Evolutionary conservation across 2,888 invertebrate species (phyloP), one percentile per base, ranked within the genome.

Genomic region (Flabesymbios commensalis): DNA sequence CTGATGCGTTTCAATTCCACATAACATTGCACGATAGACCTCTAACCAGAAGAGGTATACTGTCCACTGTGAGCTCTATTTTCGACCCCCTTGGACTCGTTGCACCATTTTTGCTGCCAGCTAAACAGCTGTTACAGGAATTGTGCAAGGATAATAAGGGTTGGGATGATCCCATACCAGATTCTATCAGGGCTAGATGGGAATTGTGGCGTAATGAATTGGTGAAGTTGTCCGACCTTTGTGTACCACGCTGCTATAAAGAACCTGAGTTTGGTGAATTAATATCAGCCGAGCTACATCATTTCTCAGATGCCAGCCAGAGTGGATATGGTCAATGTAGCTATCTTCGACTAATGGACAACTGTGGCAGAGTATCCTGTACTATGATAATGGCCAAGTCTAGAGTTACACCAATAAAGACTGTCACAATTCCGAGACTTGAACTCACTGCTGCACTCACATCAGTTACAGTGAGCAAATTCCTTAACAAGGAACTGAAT

Each of bases 21-120:
- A 64, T 73, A 7, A 48, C 26, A 0, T 32, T 71, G 19, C 45
- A 43, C 3, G 69, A 68, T 36, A 47, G 57, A n/a, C 69, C 71
- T 3, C n/a, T 64, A 1, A 65, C 67, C 3, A 63, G 70, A 32
- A 43, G 71, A 39, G 69, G 69, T 3, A 53, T 74, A 2, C 41
- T 72, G 3, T 68, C 71, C 2, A 64, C 67, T 5, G 57, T 72
- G 4, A 48, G 57, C 32, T 65, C 63, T 1, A 45, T 72, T 2
- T 70, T 68, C 53, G 72, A 72, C 57, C 70, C 72, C 0, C 58
- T 72, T 36, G 71, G 68, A 5, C 48, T 73, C 31, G 59, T 74
- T 26, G 48, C 72, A 1, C 72, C 69, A 28, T 57, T 70, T 26
- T 14, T 66, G 17, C 51, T 70, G 10, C 28, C 52, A 3, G 66